phyloP scores from a whole-genome alignment of 2,888 invertebrate genomes.

The Stegana nigrithorax region DNA sequence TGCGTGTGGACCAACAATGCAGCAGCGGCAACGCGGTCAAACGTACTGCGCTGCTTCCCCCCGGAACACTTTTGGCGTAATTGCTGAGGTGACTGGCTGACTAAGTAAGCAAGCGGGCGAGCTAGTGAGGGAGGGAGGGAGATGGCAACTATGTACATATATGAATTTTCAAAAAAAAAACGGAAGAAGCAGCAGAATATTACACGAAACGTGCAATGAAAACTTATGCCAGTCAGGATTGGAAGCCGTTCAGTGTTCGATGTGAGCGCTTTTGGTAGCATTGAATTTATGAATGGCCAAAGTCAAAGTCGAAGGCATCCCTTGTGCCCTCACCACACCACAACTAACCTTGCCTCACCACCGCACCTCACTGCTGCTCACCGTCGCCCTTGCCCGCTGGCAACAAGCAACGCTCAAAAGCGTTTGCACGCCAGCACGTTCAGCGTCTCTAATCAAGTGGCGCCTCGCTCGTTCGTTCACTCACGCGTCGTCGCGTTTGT shows the following conservation, averaged over 20 bases:
- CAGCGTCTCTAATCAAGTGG: slow-evolving; percentile 47
- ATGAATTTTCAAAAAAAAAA: slow-evolving; percentile 44
- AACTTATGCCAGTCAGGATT: slow-evolving; percentile 56
- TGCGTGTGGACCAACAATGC: slow-evolving; percentile 41
- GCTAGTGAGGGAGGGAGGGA: slow-evolving; percentile 37
- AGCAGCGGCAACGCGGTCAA: slow-evolving; percentile 58
- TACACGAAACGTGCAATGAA: slow-evolving; percentile 20
- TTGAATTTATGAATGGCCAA: slow-evolving; percentile 45
- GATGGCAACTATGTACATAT: slow-evolving; percentile 43
- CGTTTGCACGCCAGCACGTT: slow-evolving; percentile 40
- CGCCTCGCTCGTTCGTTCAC: neutral
- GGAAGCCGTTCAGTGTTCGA: slow-evolving; percentile 32
- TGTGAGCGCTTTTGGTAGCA: slow-evolving; percentile 17
- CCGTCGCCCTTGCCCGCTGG: neutral
- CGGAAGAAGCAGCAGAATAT: neutral
- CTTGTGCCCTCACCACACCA: neutral
- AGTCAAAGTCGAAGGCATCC: too few species aligned
- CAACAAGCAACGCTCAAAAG: too few species aligned
- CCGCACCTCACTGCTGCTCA: neutral
- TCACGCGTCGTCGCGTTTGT: neutral
- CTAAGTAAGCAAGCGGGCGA: too few species aligned
- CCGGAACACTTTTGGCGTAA: too few species aligned
- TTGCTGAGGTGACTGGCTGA: too few species aligned
- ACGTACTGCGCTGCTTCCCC: too few species aligned
- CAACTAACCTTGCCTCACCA: too few species aligned